phyloP scores from a whole-genome alignment of 1,140 invertebrate species.

The Pararge aegeria region DNA sequence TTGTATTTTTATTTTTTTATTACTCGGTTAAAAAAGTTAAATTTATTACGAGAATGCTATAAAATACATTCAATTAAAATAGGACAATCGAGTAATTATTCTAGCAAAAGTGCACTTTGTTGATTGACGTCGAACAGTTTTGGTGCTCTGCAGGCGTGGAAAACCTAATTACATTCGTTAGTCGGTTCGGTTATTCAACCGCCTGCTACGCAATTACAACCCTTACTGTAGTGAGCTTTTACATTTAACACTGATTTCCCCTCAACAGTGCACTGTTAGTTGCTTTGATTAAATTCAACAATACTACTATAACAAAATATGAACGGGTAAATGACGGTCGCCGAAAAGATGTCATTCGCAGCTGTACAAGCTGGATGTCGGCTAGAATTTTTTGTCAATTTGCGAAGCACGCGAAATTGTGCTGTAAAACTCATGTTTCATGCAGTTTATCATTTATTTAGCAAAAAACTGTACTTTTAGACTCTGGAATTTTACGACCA shows the following conservation, averaged over 20 bases:
- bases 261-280: constrained; percentile 1
- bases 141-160: constrained; percentile 31
- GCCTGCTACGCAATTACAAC: constrained; percentile 26
- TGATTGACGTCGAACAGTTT: constrained; percentile 27
- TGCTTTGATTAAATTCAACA: constrained; percentile 12
- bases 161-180: constrained; percentile 33
- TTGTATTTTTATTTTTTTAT: not conserved
- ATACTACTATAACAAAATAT: constrained; percentile 10
- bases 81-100: constrained; percentile 19
- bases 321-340: too few relatives aligned
- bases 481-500: too few relatives aligned
- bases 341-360: too few relatives aligned
- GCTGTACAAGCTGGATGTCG: too few relatives aligned
- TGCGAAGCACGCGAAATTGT: too few relatives aligned
- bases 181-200: constrained; percentile 29
- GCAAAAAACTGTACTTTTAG: too few relatives aligned
- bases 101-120: constrained; percentile 28
- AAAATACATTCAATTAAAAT: constrained; percentile 13
- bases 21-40: not conserved
- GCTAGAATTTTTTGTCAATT: too few relatives aligned
- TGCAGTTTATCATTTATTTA: too few relatives aligned
- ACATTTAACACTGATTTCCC: constrained; percentile 14
- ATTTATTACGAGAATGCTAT: not conserved
- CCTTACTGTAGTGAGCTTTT: constrained; percentile 21
- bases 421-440: too few relatives aligned